These are phyloP conservation scores for Gryllus bimaculatus DNA, from an alignment of 1,140 invertebrate genomes.

Conservation along the genomic window DNA sequence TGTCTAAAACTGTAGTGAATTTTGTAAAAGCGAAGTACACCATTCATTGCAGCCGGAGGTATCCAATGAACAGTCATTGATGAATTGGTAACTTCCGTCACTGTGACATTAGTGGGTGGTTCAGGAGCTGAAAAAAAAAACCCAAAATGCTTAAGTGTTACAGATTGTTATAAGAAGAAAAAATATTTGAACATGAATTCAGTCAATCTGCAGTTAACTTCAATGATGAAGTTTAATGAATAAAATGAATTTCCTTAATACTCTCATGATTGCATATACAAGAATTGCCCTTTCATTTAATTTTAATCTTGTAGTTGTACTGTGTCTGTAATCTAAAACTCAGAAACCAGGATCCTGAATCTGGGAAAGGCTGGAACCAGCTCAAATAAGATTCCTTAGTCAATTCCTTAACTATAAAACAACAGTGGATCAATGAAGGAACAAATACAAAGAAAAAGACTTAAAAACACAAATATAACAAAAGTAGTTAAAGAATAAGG, in stretches of 20 bases:
- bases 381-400: too few species aligned
- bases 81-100: constrained; percentile 54
- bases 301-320: too few species aligned
- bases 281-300: neutral
- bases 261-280: neutral
- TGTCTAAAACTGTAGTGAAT: constrained; percentile 38
- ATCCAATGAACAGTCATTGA: constrained; percentile 59
- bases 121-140: constrained; percentile 36
- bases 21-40: constrained; percentile 59
- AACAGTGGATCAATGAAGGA: too few species aligned
- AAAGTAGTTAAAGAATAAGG: too few species aligned
- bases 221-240: neutral
- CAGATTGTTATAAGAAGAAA: neutral
- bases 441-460: too few species aligned
- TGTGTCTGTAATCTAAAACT: too few species aligned
- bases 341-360: too few species aligned
- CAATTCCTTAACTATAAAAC: too few species aligned
- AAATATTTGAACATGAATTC: too few species aligned
- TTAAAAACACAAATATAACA: too few species aligned
- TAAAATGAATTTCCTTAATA: neutral
- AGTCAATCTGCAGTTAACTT: neutral
- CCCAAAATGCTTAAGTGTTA: neutral
- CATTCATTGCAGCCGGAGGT: constrained; percentile 58
- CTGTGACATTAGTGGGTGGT: constrained; percentile 35
- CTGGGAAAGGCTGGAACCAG: too few species aligned